Percentiles rank a stretch among this genome's conserved stretches.
Conservation (phyloP, 2,113 vertebrate genomes). For the Rutilus rutilus region DNA sequence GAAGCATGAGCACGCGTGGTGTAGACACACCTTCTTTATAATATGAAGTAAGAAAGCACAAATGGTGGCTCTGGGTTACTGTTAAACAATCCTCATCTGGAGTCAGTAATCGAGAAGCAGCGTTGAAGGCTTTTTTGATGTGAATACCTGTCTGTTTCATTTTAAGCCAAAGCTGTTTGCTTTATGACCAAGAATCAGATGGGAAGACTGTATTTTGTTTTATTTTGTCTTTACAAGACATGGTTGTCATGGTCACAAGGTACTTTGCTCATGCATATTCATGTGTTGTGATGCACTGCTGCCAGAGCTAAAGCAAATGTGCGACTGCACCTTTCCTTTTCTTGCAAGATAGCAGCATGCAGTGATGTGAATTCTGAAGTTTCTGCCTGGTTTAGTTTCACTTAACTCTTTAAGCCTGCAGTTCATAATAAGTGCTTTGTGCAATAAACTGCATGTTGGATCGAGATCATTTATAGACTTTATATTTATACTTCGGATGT, state of each 20-base stretch:
- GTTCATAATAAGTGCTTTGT: constrained; percentile 14
- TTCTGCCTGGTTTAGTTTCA: constrained; percentile 20
- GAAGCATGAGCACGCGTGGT: not conserved
- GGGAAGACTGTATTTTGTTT: not conserved
- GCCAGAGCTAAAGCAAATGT: constrained; percentile 29
- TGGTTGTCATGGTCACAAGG: constrained; percentile 42
- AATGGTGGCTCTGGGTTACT: not conserved
- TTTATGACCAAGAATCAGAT: not conserved
- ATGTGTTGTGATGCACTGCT: constrained; percentile 33
- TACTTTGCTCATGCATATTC: constrained; percentile 34
- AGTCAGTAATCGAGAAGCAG: not conserved
- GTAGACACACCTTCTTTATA: not conserved
- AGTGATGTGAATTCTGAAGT: constrained; percentile 18
- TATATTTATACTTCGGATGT: not conserved
- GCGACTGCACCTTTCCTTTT: constrained; percentile 44
- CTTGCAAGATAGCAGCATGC: constrained; percentile 22
- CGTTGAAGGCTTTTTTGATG: not conserved
- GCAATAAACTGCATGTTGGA: not conserved
- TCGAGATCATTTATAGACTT: not conserved
- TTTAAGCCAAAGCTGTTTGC: not conserved
- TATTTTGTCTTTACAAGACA: constrained; percentile 10
- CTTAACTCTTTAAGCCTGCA: too few species aligned
- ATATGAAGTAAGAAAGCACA: not conserved
- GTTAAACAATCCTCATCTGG: not conserved
- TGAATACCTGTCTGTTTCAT: not conserved